Evolutionary conservation across 2,113 vertebrate genomes (phyloP), one percentile per base, ranked within the genome.

Genomic region (Semnornis frantzii): DNA sequence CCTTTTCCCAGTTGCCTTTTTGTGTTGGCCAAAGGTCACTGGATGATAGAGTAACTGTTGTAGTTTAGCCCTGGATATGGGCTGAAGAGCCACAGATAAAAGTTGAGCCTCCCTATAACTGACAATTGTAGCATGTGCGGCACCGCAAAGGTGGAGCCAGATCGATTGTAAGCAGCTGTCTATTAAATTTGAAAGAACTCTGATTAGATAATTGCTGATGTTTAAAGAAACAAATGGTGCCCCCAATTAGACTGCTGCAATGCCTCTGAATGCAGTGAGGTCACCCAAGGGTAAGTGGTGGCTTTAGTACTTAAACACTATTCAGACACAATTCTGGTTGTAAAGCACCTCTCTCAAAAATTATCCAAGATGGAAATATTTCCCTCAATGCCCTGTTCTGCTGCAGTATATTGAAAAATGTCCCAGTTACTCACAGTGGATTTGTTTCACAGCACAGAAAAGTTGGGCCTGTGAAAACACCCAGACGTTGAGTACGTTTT

Each of bases 101-200:
- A 95, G 81, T 58, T 28, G 2, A 27, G 73, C 75, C 44, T 94
- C 77, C 57, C 21, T 50, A 12, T 42, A 72, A 65, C 46, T 73
- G 75, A 92, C n/a, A 87, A 66, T 60, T 64, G 39, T 59, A 91
- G 79, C 59, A 55, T 5, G 15, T 54, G 52, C 50, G 60, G 44
- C 18, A 17, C n/a, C 37, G 11, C 59, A 69, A 60, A 91, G 48
- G 52, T 64, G 77, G 65, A 89, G 59, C 31, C 18, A 3, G 76
- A 59, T 62, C 15, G 46, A 5, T 31, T 87, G 25, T 73, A 84
- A 85, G 50, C 55, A 82, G 64, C 69, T 87, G 66, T 82, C 84
- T 69, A 42, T 77, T 83, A 57, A 75, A 44, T 91, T 95, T 96
- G 72, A n/a, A 87, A 87, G 91, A 83, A 31, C 33, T 54, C 75